Evolutionary conservation across 2,888 invertebrate species (phyloP).

Genomic region (Ormyrus pomaceus): DNA sequence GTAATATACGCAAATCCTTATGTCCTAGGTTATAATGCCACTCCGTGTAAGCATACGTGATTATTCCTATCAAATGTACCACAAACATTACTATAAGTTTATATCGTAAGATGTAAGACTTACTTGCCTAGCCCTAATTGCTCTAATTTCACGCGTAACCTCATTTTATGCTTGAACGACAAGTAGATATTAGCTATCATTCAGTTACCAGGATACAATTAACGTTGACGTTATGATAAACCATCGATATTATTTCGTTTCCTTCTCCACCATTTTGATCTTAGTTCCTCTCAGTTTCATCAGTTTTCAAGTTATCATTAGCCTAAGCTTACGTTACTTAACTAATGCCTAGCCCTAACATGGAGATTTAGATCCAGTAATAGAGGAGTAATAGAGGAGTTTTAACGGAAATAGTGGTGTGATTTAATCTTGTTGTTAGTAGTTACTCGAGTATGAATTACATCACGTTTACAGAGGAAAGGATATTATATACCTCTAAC

Average conservation of each 20-base stretch:
- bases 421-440: slow-evolving; percentile 33
- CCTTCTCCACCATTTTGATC: background rate
- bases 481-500: background rate
- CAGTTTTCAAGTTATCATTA: slow-evolving; percentile 8
- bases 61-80: slow-evolving; percentile 55
- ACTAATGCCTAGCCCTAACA: slow-evolving; percentile 42
- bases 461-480: background rate
- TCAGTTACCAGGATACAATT: slow-evolving; percentile 28
- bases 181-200: slow-evolving; percentile 31
- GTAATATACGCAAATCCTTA: slow-evolving; percentile 53
- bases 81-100: slow-evolving; percentile 44
- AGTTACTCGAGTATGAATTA: slow-evolving; percentile 19
- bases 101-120: slow-evolving; percentile 36
- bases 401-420: slow-evolving; percentile 19
- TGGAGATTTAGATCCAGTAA: slow-evolving; percentile 19
- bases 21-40: slow-evolving; percentile 48
- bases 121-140: slow-evolving; percentile 43
- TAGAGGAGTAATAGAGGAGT: slow-evolving; percentile 3
- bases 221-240: slow-evolving; percentile 37
- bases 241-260: slow-evolving; percentile 14
- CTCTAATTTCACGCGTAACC: slow-evolving; percentile 43
- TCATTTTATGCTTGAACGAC: slow-evolving; percentile 38
- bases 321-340: slow-evolving; percentile 29
- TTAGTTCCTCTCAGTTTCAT: slow-evolving; percentile 12
- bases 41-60: slow-evolving; percentile 49